Conservation (phyloP, 30 jellyfish, hydroid and myxozoan species). For the Haliclystus octoradiatus region DNA sequence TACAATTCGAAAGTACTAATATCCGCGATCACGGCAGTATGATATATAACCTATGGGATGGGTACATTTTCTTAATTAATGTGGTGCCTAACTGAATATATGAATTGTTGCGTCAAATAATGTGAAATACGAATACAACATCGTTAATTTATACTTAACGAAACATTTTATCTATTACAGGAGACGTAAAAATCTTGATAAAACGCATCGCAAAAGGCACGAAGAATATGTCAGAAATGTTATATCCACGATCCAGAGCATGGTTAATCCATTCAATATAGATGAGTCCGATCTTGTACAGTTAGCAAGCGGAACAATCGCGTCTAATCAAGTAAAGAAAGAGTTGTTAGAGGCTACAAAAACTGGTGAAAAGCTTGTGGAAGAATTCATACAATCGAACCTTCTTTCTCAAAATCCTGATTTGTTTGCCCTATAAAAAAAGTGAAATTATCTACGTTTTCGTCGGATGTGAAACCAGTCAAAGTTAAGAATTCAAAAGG, state of each 20-base stretch:
- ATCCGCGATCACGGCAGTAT: too few species aligned
- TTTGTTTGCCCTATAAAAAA: conserved; percentile 14
- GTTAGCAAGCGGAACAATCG: conserved; percentile 14
- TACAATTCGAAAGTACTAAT: too few species aligned
- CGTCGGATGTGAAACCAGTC: background rate
- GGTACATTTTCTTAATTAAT: too few species aligned
- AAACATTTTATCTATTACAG: too few species aligned
- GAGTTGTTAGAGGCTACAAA: conserved; percentile 3
- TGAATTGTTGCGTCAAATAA: too few species aligned
- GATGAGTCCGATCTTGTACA: background rate
- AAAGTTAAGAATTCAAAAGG: background rate
- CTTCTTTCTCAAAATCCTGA: conserved; percentile 9
- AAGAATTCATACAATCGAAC: background rate
- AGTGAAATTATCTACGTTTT: background rate
- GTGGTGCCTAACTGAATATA: too few species aligned
- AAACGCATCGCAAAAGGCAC: too few species aligned
- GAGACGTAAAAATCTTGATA: too few species aligned
- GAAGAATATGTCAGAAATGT: too few species aligned
- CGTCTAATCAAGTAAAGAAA: background rate
- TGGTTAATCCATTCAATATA: conserved; percentile 20
- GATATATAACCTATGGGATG: too few species aligned
- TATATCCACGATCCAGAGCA: conserved; percentile 4
- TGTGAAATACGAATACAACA: too few species aligned
- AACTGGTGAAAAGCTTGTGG: conserved; percentile 2
- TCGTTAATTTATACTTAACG: too few species aligned